These are phyloP conservation scores for Arenicola marina DNA, from an alignment of 2,888 invertebrate species.

Conservation along the genomic window DNA sequence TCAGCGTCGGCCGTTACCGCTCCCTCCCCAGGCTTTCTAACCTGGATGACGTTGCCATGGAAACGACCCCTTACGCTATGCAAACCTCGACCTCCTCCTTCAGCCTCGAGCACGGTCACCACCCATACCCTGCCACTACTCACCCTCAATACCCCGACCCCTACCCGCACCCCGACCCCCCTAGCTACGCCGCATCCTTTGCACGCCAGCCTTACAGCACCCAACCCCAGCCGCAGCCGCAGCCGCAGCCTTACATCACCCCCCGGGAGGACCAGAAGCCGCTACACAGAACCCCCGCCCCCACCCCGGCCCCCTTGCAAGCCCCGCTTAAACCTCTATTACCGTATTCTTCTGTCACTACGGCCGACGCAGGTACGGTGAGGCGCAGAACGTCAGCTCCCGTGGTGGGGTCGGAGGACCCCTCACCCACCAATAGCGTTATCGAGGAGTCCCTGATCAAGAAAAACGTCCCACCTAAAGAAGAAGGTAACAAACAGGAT, in stretches of 20 bases:
- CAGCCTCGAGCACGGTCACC: background rate
- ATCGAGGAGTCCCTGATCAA: background rate
- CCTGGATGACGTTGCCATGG: too few relatives aligned
- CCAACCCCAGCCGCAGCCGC: background rate
- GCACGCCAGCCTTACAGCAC: background rate
- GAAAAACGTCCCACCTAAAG: background rate
- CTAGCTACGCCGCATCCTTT: background rate
- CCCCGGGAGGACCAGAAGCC: background rate
- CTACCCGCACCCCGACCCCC: slow-evolving; percentile 8
- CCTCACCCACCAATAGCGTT: background rate
- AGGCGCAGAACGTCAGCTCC: background rate
- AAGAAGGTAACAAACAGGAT: background rate
- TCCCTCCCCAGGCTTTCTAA: too few relatives aligned
- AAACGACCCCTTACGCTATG: too few relatives aligned
- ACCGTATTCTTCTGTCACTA: background rate
- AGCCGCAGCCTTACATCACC: background rate
- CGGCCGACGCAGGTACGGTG: background rate
- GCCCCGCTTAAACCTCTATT: too few relatives aligned
- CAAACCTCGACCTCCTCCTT: background rate
- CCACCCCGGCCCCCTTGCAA: background rate
- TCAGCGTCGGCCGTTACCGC: too few relatives aligned
- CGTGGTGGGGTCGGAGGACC: too few relatives aligned
- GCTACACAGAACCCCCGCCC: background rate
- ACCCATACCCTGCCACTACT: too few relatives aligned
- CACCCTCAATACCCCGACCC: too few relatives aligned